Evolutionary conservation across 2,113 vertebrate species (phyloP), one percentile per base, ranked within the genome.

Genomic region (Tragelaphus strepsiceros): DNA sequence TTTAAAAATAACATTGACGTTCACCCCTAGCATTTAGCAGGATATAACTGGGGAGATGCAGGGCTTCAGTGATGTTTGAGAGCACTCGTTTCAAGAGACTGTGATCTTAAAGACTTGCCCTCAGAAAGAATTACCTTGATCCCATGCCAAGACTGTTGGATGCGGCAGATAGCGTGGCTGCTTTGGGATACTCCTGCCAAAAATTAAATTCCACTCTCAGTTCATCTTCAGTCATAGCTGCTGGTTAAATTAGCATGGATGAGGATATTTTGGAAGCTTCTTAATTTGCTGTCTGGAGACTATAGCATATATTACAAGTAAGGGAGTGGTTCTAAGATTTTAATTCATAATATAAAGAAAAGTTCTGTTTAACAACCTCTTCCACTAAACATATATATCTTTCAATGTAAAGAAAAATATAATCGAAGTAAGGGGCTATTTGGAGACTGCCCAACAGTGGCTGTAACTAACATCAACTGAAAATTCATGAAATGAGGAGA

Each of bases 151-250:
- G 90, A 96, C 97, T 62, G 64, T 89, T 54, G 91, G 97, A 93
- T 97, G 89, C 97, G 97, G 43, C 30, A 59, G 95, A 97, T 95
- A 97, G 92, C 56, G 17, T 67, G 87, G 83, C 94, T 96, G 94
- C 58, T 78, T 84, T 56, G 32, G 30, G 39, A 17, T 0, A 0
- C 43, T 10, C 28, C 88, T 97, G 96, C 98, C 98, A 97, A 94
- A 96, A 95, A 95, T 90, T 96, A 90, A 32, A 96, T 97, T 89
- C 92, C 81, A 39, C 46, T 51, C 14, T 10, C 0, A 21, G 94
- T 98, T 97, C 91, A 83, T 98, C 97, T 97, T 91, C 35, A 77
- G 97, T 80, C 26, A 2, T n/a, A 35, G 90, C 92, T 97, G 91
- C 28, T 84, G 0, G 10, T 97, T 98, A 92, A 96, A 91, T 97